Percentiles rank a stretch among this genome's conserved stretches.
Evolutionary conservation across 2,888 invertebrate genomes (phyloP).

Genomic region (Hipparchia sbordonii): DNA sequence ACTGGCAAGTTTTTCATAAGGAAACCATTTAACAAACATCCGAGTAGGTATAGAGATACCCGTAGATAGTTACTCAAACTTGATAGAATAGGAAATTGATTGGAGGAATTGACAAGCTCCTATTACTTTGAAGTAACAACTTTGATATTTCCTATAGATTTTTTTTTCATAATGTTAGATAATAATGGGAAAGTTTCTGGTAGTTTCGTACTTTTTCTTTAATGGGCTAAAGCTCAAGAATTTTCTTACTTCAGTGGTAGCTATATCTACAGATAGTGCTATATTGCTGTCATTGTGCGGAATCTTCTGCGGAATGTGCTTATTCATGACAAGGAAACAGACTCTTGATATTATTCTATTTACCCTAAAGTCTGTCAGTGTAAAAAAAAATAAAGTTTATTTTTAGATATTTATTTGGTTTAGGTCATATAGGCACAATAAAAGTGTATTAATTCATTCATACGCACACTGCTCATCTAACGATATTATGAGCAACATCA

Average conservation of each 20-base stretch:
- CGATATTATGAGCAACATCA: constrained; percentile 23
- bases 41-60: background rate
- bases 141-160: constrained; percentile 24
- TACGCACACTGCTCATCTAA: background rate
- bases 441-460: too few species aligned
- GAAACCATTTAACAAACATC: constrained; percentile 26
- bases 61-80: background rate
- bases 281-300: too few species aligned
- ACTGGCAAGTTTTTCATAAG: constrained; percentile 30
- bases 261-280: too few species aligned
- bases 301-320: too few species aligned
- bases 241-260: too few species aligned
- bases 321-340: too few species aligned
- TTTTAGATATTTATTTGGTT: too few species aligned
- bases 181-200: constrained; percentile 2
- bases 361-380: too few species aligned
- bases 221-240: too few species aligned
- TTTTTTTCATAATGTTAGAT: background rate
- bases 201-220: background rate
- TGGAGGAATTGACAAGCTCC: constrained; percentile 24
- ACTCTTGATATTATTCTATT: too few species aligned
- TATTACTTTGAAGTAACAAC: background rate
- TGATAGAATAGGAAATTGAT: constrained; percentile 23
- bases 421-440: background rate
- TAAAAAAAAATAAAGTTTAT: too few species aligned